A percentile compares a stretch with the other conserved stretches of the same genome.
Evolutionary conservation across 2,888 invertebrate species (phyloP).

Genomic region (Drosophila fulvimacula): DNA sequence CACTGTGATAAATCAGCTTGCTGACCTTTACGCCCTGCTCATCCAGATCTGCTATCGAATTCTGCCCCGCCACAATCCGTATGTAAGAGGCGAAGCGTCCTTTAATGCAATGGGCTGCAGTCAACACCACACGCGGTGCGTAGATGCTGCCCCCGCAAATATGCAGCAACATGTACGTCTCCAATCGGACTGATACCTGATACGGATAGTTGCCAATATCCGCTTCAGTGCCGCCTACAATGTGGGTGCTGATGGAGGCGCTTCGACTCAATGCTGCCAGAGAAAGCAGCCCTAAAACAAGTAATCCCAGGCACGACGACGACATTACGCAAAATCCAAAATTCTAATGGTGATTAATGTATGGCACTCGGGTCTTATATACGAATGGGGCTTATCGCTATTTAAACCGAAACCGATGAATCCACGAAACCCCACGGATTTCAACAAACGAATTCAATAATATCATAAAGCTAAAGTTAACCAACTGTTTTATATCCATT

Average conservation of each 20-base stretch:
- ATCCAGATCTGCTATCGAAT: conserved; percentile 66
- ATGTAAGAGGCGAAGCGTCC: conserved; percentile 74
- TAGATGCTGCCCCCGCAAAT: conserved; percentile 76
- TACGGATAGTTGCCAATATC: conserved; percentile 66
- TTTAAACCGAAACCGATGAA: conserved; percentile 41
- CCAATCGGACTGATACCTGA: conserved; percentile 73
- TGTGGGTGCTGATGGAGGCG: conserved; percentile 48
- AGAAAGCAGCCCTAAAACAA: conserved; percentile 36
- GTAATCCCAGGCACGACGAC: conserved; percentile 34
- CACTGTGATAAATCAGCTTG: conserved; percentile 66
- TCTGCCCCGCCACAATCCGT: conserved; percentile 71
- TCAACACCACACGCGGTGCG: conserved; percentile 62
- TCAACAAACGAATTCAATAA: conserved; percentile 52
- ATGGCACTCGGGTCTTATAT: conserved; percentile 42
- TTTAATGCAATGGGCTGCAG: conserved; percentile 76
- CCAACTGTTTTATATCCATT: conserved; percentile 71
- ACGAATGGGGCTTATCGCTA: conserved; percentile 55
- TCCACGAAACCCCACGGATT: conserved; percentile 61
- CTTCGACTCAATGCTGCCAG: conserved; percentile 32
- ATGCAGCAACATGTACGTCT: conserved; percentile 68
- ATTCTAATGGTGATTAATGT: conserved; percentile 9
- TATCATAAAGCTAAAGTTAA: conserved; percentile 66
- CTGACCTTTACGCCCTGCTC: conserved; percentile 66
- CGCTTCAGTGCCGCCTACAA: conserved; percentile 67
- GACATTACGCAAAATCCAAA: conserved; percentile 38